Percentiles rank a stretch among this genome's conserved stretches.
These are phyloP conservation scores for Aldrovandia affinis DNA, from an alignment of 2,797 vertebrate species.

Conservation along the genomic window DNA sequence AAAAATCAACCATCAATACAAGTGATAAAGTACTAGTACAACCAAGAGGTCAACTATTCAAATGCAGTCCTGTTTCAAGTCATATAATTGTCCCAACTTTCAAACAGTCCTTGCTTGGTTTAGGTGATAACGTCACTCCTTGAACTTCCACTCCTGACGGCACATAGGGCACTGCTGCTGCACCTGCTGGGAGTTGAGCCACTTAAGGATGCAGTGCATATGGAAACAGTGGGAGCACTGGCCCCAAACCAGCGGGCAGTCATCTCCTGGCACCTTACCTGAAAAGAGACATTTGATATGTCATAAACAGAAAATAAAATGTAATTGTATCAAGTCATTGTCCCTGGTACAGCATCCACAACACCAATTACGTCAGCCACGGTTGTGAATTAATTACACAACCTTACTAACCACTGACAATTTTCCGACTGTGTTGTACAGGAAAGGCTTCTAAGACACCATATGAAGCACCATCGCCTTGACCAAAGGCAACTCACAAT, in stretches of 20 bases:
- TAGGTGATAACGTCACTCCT: constrained; percentile 74
- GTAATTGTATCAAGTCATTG: neutral
- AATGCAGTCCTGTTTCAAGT: neutral
- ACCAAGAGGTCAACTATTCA: neutral
- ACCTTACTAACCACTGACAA: too few species aligned
- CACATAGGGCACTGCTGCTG: constrained; percentile 99
- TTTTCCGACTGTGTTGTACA: neutral
- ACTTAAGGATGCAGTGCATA: constrained; percentile 99
- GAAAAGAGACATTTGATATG: constrained; percentile 35
- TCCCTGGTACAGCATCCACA: too few species aligned
- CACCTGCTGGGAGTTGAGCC: constrained; percentile 96
- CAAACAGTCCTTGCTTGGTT: neutral
- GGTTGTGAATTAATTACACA: neutral
- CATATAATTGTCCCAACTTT: neutral
- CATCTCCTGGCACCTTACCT: constrained; percentile 97
- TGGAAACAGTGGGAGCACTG: constrained; percentile 98
- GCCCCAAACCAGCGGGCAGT: constrained; percentile 98
- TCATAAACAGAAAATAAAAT: neutral
- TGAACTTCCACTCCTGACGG: constrained; percentile 97
- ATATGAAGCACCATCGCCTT: neutral
- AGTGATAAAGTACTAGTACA: neutral
- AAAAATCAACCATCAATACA: constrained; percentile 1
- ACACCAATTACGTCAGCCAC: neutral
- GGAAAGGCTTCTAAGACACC: neutral
- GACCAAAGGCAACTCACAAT: constrained; percentile 80